Conservation (phyloP, 2,113 vertebrate species). For the Notiomystis cincta region DNA sequence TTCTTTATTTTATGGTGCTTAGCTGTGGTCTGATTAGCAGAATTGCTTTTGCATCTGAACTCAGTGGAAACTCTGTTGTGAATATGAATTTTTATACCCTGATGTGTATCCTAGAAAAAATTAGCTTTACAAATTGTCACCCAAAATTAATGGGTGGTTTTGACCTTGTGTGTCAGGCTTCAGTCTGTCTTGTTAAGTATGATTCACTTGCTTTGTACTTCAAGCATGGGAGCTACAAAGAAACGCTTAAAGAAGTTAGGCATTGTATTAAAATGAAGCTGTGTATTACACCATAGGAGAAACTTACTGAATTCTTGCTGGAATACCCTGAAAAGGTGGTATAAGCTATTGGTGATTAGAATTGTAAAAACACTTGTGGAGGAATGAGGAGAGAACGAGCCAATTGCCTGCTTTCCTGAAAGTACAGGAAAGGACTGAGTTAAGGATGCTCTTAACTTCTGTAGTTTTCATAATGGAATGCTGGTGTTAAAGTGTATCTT, state of each 20-base stretch:
- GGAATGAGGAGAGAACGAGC: not conserved
- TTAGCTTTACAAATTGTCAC: not conserved
- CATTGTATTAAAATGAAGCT: not conserved
- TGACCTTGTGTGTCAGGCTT: not conserved
- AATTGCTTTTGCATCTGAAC: not conserved
- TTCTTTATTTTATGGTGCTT: not conserved
- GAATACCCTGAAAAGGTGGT: not conserved
- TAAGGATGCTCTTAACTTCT: not conserved
- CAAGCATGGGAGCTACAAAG: not conserved
- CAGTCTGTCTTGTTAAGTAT: not conserved
- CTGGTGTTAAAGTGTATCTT: not conserved
- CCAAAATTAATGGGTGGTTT: not conserved
- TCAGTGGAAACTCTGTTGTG: not conserved
- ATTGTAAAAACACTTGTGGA: not conserved
- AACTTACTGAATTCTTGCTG: not conserved
- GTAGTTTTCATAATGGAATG: not conserved
- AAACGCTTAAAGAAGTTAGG: not conserved
- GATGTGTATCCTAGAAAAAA: not conserved
- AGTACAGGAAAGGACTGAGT: not conserved
- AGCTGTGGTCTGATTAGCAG: not conserved
- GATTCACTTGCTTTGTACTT: not conserved
- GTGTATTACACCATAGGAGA: not conserved
- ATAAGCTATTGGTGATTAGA: not conserved
- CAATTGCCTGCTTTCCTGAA: not conserved
- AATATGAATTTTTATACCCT: not conserved